These are phyloP conservation scores for Onychostruthus taczanowskii DNA, from an alignment of 2,113 vertebrate genomes.

Conservation along the genomic window DNA sequence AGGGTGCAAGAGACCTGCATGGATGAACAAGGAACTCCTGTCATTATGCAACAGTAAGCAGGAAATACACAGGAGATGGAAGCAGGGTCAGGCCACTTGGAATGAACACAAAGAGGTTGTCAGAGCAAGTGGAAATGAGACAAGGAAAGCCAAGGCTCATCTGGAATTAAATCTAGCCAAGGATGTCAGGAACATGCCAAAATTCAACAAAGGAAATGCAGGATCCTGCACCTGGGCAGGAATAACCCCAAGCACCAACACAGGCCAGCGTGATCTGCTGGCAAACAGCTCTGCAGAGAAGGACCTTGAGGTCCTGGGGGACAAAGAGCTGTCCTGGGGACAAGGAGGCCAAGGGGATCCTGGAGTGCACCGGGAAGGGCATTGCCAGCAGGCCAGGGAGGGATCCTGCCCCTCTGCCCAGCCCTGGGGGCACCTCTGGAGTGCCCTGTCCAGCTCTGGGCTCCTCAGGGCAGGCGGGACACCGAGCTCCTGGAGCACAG, in stretches of 20 bases:
- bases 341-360: not conserved
- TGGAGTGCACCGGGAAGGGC: not conserved
- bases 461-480: not conserved
- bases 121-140: not conserved
- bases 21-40: not conserved
- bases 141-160: not conserved
- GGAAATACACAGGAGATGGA: not conserved
- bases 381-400: not conserved
- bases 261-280: not conserved
- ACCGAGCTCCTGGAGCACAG: not conserved
- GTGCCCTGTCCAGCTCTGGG: not conserved
- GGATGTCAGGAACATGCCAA: not conserved
- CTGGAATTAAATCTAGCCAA: not conserved
- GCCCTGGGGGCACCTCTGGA: not conserved
- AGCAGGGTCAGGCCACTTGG: not conserved
- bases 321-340: not conserved
- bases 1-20: not conserved
- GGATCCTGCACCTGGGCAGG: not conserved
- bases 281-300: not conserved
- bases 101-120: not conserved
- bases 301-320: not conserved
- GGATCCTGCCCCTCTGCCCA: not conserved
- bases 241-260: not conserved
- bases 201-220: not conserved
- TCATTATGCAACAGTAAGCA: not conserved